These are phyloP conservation scores for Ispidina lecontei DNA, from an alignment of 2,797 vertebrate species.

Conservation along the genomic window DNA sequence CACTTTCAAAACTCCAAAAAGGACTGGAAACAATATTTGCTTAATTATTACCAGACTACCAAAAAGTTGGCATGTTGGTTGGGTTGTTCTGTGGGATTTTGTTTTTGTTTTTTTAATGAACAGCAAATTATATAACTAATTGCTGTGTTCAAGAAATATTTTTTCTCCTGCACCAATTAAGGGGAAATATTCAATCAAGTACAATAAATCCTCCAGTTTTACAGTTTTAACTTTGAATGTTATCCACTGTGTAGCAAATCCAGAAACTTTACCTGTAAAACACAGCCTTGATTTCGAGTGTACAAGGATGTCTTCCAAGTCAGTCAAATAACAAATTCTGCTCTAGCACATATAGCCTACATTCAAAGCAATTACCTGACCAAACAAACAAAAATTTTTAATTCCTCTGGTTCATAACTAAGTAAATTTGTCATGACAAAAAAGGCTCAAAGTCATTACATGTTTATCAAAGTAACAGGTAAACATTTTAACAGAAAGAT, in stretches of 20 bases:
- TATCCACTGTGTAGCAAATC: slow-evolving; percentile 49
- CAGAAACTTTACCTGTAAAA: slow-evolving; percentile 66
- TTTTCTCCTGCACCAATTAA: slow-evolving; percentile 66
- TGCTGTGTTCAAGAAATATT: slow-evolving; percentile 75
- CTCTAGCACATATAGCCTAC: slow-evolving; percentile 65
- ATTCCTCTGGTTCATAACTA: slow-evolving; percentile 43
- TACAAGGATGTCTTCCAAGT: slow-evolving; percentile 55
- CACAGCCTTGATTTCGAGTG: slow-evolving; percentile 42
- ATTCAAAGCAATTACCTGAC: slow-evolving; percentile 59
- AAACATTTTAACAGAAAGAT: slow-evolving; percentile 70
- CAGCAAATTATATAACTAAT: slow-evolving; percentile 76
- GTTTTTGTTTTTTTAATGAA: slow-evolving; percentile 30
- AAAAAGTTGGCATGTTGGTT: not conserved
- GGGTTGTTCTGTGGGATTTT: not conserved
- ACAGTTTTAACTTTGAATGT: slow-evolving; percentile 63
- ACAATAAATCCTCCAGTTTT: slow-evolving; percentile 36
- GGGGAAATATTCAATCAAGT: slow-evolving; percentile 50
- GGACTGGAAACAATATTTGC: slow-evolving; percentile 56
- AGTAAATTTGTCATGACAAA: slow-evolving; percentile 62
- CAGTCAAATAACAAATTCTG: slow-evolving; percentile 58
- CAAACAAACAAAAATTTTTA: not conserved
- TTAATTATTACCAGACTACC: slow-evolving; percentile 58
- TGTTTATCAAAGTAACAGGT: slow-evolving; percentile 64
- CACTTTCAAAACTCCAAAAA: slow-evolving; percentile 54
- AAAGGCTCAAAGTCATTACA: slow-evolving; percentile 67